Evolutionary conservation across 2,888 invertebrate species (phyloP), one percentile per base, ranked within the genome.

Genomic region (Drosophila colorata): DNA sequence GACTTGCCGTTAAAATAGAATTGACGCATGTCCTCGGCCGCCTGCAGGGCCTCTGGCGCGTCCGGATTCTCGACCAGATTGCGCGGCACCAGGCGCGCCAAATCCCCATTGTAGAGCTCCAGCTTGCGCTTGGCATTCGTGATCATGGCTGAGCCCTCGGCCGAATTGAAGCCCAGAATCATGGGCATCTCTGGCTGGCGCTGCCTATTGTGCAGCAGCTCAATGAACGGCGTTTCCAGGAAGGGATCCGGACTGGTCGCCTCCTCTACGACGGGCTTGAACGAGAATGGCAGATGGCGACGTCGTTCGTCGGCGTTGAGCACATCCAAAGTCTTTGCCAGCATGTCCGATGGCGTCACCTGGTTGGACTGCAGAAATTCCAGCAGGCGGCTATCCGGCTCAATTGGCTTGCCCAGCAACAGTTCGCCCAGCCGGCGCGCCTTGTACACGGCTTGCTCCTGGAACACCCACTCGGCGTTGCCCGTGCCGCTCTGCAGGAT

Each of bases 101-200:
- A 43, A 61, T 92, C 92, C n/a, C 78, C 48, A 7, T 91, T 85
- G 25, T 73, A 80, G 2, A 68, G 63, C 1, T 84, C 73, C 0
- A 92, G 13, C 41, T 89, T 91, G 11, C 83, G 86, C 9, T 74
- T 49, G 0, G 85, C 89, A 76, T 80, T 75, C 0, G 71, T 13
- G 6, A 90, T 33, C 81, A 63, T 92, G 0, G 93, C 92, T 0
- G 94, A 70, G 0, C 94, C 94, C 89, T 94, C 94, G 0, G 93
- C 93, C 0, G 93, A 93, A 51, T 93, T 94, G 1, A 94, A 88
- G 4, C 94, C 94, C 71, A 93, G 91, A 4, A 94, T 92, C 0
- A 93, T 86, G 0, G 94, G 94, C 6, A 93, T 93, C 0, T 93
- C 91, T 18, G 93, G 89, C 33, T 92, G 44, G 1, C 43, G 57